phyloP scores from a whole-genome alignment of 2,888 invertebrate genomes.

The Alloscopus bannaensis region DNA sequence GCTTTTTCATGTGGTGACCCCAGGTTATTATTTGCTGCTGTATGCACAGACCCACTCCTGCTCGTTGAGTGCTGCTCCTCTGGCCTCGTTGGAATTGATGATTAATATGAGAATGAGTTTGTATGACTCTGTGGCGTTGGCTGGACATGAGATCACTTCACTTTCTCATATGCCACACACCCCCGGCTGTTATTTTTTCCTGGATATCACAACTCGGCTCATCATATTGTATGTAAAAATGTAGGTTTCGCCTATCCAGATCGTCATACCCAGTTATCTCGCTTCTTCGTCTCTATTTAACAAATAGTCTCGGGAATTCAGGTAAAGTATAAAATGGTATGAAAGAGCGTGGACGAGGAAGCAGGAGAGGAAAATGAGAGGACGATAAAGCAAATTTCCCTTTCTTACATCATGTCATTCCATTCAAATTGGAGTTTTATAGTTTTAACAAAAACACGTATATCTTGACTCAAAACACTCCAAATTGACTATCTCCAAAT shows the following conservation, averaged over 20 bases:
- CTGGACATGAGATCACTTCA: background rate
- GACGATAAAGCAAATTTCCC: constrained; percentile 14
- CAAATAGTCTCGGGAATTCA: no score
- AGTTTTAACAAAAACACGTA: constrained; percentile 47
- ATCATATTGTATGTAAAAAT: no score
- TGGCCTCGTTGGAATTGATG: background rate
- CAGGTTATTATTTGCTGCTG: constrained; percentile 34
- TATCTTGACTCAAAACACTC: constrained; percentile 38
- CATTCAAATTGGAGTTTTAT: constrained; percentile 45
- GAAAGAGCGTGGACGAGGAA: background rate
- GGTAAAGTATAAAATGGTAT: no score
- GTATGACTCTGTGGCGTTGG: no score
- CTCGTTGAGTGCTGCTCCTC: background rate
- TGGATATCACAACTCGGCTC: no score
- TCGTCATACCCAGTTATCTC: background rate
- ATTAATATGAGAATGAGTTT: no score
- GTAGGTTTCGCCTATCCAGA: no score
- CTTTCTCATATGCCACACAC: background rate
- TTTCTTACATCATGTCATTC: constrained; percentile 25
- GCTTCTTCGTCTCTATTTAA: no score
- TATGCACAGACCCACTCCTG: background rate
- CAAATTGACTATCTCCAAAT: constrained; percentile 37
- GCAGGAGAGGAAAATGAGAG: background rate
- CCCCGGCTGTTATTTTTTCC: constrained; percentile 14
- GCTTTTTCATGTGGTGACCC: constrained; percentile 50